These are phyloP conservation scores for Marisa cornuarietis DNA, from an alignment of 1,140 invertebrate genomes.

Conservation along the genomic window DNA sequence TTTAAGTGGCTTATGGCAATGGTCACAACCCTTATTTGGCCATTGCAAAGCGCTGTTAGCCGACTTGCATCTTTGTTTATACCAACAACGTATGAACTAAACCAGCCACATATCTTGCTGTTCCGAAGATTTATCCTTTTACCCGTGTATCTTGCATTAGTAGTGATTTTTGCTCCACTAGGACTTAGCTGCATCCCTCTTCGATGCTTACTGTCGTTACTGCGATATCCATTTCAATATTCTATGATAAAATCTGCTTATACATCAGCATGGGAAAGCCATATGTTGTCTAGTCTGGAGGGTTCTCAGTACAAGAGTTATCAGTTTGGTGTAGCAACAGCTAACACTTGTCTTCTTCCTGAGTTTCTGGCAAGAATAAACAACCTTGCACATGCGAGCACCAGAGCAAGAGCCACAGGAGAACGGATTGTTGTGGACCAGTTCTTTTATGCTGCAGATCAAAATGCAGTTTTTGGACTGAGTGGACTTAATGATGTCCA, in stretches of 20 bases:
- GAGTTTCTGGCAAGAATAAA: constrained; percentile 51
- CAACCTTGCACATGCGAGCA: constrained; percentile 42
- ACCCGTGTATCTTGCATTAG: constrained; percentile 28
- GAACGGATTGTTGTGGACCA: constrained; percentile 48
- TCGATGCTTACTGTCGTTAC: constrained; percentile 37
- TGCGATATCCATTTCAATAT: constrained; percentile 39
- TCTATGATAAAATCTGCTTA: constrained; percentile 24
- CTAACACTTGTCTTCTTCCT: constrained; percentile 52
- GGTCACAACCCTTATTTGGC: constrained; percentile 14
- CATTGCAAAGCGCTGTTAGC: constrained; percentile 18
- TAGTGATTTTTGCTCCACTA: constrained; percentile 34
- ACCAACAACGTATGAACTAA: constrained; percentile 35
- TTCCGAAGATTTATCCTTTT: constrained; percentile 22
- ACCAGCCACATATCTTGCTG: constrained; percentile 12
- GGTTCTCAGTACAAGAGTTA: not conserved
- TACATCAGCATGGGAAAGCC: constrained; percentile 4
- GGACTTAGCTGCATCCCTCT: constrained; percentile 36
- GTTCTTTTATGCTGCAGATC: constrained; percentile 20
- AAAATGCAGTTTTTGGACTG: not conserved
- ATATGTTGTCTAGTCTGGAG: not conserved
- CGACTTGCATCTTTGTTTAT: constrained; percentile 25
- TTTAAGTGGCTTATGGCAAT: not conserved
- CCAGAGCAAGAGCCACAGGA: constrained; percentile 45
- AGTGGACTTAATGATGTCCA: not conserved
- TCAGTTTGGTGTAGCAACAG: constrained; percentile 40